A percentile compares a stretch with the other conserved stretches of the same genome.
Conservation (phyloP, 64 coral and sea anemone species). For the Montipora efflorescens region DNA sequence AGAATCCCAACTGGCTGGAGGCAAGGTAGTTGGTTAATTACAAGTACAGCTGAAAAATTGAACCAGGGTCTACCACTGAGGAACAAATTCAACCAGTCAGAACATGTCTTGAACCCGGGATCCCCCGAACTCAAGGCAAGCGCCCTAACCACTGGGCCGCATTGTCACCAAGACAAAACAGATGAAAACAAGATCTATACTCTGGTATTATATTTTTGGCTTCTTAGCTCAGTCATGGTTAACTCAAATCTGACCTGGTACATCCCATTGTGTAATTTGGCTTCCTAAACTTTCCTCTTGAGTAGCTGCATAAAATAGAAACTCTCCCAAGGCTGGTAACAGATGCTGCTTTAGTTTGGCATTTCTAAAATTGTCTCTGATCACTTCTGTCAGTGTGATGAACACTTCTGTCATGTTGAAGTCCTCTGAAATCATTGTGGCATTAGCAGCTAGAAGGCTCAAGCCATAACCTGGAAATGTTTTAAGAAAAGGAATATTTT, state of each 20-base stretch:
- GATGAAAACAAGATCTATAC: too few species aligned
- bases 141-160: too few species aligned
- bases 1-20: too few species aligned
- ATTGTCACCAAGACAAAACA: too few species aligned
- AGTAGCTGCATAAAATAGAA: slow-evolving; percentile 97
- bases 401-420: slow-evolving; percentile 98
- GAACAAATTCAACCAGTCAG: too few species aligned
- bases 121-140: too few species aligned
- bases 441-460: slow-evolving; percentile 90
- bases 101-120: too few species aligned
- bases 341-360: slow-evolving; percentile 88
- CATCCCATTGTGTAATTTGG: slow-evolving; percentile 87
- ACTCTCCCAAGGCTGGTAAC: slow-evolving; percentile 92
- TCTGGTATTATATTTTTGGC: too few species aligned
- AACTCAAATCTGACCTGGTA: slow-evolving; percentile 69
- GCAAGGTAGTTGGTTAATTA: too few species aligned
- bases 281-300: slow-evolving; percentile 91
- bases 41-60: too few species aligned
- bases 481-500: not conserved
- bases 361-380: slow-evolving; percentile 98
- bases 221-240: not conserved
- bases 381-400: slow-evolving; percentile 85
- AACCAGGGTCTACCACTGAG: too few species aligned
- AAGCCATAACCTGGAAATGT: slow-evolving; percentile 67
- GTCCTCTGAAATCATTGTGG: slow-evolving; percentile 96